Base-by-base conservation (phyloP, 2,113 vertebrate genomes). In the Aleadryas rufinucha region DNA sequence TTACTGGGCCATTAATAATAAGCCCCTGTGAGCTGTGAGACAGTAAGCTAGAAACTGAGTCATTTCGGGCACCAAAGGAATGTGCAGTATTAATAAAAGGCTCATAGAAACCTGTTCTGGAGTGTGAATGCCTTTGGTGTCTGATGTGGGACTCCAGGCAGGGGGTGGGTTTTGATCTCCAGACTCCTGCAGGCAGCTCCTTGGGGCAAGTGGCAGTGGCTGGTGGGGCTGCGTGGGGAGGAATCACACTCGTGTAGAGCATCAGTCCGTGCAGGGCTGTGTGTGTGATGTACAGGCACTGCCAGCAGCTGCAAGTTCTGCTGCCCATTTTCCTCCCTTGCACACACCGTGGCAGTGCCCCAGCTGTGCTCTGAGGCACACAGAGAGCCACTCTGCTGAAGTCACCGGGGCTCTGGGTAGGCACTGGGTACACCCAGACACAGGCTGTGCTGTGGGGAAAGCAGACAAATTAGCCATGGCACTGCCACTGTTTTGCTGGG, bases 1-100 rank as follows among this genome's bases (percentile, higher is more conserved):
- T 97, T 96, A 97, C 96, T 87, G 86, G 63, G 94, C 94, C 94
- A 97, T 97, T 97, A 96, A 97, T 97, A 97, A 97, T n/a, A 76
- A 93, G 61, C 76, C 72, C 79, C 52, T 63, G 72, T 84, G 96
- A 94, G 89, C 33, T 94, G 72, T 94, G 70, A 94, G 96, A 94
- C 92, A 96, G 93, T 77, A 68, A 82, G 84, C 44, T 91, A 24
- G 92, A 83, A 94, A 88, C 41, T 17, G 75, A 91, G 72, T 85
- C 15, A 93, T 96, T 93, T 87, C 28, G 39, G 92, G 90, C 95
- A 90, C 95, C 95, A 95, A 93, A 96, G 95, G 95, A 96, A 93
- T 68, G 90, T 35, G 18, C 44, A 87, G 61, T 26, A 59, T 94
- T 95, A 83, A 87, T 90, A 93, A 96, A 92, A 91, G 72, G 72